Evolutionary conservation across 2,113 vertebrate genomes (phyloP), one percentile per base, ranked within the genome.

Genomic region (Tachysurus fulvidraco): DNA sequence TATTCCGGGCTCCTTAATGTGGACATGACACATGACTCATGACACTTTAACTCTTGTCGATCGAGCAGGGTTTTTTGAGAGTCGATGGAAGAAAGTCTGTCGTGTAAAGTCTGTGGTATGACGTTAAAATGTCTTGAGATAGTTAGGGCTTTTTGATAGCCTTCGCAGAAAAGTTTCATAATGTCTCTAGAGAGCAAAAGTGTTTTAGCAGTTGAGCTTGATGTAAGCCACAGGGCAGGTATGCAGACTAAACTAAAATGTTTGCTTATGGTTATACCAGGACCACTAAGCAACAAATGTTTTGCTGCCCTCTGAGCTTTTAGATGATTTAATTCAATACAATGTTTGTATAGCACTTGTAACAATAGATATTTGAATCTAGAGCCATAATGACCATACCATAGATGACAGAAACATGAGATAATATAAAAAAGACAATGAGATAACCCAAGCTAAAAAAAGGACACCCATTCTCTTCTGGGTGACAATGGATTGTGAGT

Each of bases 1-100:
- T 80, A 17, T 69, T 85, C 89, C 92, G 89, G 85, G 89, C 83
- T 88, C 86, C 85, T 16, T 88, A 91, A 90, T 74, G 77, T 88
- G 89, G 59, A 83, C 74, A 89, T 94, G 92, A 93, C 92, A 89
- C 93, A n/a, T n/a, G n/a, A n/a, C n/a, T n/a, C n/a, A n/a, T n/a
- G n/a, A n/a, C 91, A 93, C 73, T 76, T 80, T 87, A 90, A 81
- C 60, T 84, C 62, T 11, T 13, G 88, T 85, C 84, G 73, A 86
- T 64, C 82, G 90, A 81, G 82, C 88, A 89, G 90, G 87, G 91
- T 90, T 91, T 90, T 92, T 91, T 87, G 88, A 85, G 88, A 67
- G 85, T 86, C 85, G 65, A 41, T 80, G 88, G 83, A 89, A 73
- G 80, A 84, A 87, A 55, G 79, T 85, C 86, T 84, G 86, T 71